Base-by-base conservation (phyloP, 23 tunicate species). In the Ciona savignyi region DNA sequence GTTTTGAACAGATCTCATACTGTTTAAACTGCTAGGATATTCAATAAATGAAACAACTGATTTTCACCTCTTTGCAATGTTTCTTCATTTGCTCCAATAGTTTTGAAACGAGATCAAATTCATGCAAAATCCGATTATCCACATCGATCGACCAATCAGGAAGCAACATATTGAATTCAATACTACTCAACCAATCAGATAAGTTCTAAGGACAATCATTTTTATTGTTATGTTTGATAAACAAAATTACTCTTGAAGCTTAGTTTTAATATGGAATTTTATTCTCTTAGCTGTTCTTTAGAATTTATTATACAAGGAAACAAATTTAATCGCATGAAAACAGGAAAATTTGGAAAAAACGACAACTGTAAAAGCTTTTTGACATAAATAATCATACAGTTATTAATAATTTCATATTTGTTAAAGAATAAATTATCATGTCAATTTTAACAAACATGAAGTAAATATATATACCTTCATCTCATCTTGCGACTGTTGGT, bases 121-220 rank as follows among this genome's bases (percentile, higher is more conserved):
- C 11, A 42, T 42, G 15, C 67, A 23, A 63, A 23, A 25, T 63
- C 4, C 9, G 27, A 25, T 4, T 75, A 70, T 78, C 85, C 71
- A 32, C 19, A 25, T 80, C 79, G 1, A 1, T 74, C 23, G 86
- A 71, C 86, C 86, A 81, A 66, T 81, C 79, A 74, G 74, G 33
- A 25, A 81, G 67, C 19, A 81, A n/a, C 29, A 73, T 2, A 66
- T 81, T 56, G 29, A 81, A 81, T 24, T 73, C 82, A 25, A 65
- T 26, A 21, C 32, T 30, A 49, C 73, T 34, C 56, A 81, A 25
- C 86, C 86, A 81, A 65, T 81, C 48, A 25, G 79, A 30, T 1
- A 67, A 34, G 4, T 48, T 29, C 86, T 81, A 74, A 30, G 3
- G 26, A 25, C 4, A 56, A 3, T 66, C 19, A 34, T 66, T 15